Evolutionary conservation across 2,888 invertebrate genomes (phyloP), one percentile per base, ranked within the genome.

Genomic region (Aporophyla nigra): DNA sequence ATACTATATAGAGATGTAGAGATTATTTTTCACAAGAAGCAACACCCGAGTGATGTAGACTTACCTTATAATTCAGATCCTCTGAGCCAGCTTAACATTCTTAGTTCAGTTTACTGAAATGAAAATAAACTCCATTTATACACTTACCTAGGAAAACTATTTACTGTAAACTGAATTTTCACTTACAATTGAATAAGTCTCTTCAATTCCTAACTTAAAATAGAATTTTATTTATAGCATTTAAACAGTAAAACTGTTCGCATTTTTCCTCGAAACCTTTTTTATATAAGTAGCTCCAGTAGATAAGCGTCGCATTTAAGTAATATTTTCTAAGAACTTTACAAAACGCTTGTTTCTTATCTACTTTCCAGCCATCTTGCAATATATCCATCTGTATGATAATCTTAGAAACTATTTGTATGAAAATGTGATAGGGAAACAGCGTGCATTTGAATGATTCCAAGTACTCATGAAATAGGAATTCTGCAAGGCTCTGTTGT

Each of bases 391-490:
- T 93, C 91, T 93, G 91, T 94, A 94, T 93, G 93, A 91, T 93
- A 94, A 93, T 93, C 86, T 86, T 86, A 91, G 81, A 87, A 89
- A 92, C 91, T 90, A 91, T 93, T 92, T 94, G 90, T 93, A 92
- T 93, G 92, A 94, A 93, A 93, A 93, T 94, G 89, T 89, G 77
- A 66, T 27, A 56, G 59, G 51, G 84, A 85, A 86, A 83, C 78
- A 80, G 87, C 86, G 79, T 91, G 90, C 88, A 91, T 92, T 90
- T 87, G 87, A 91, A 91, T 91, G 83, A 84, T 85, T 78, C 62
- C 66, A 76, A 76, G 85, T 73, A 67, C 24, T 61, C 51, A 62
- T 62, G 43, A 59, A 63, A 69, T 54, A 40, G 1, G 14, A 71
- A 67, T 74, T 74, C 19, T 49, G 43, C 16, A 33, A 59, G 59